Evolutionary conservation across 2,113 vertebrate species (phyloP), one percentile per base, ranked within the genome.

Genomic region (Oryzias celebensis): DNA sequence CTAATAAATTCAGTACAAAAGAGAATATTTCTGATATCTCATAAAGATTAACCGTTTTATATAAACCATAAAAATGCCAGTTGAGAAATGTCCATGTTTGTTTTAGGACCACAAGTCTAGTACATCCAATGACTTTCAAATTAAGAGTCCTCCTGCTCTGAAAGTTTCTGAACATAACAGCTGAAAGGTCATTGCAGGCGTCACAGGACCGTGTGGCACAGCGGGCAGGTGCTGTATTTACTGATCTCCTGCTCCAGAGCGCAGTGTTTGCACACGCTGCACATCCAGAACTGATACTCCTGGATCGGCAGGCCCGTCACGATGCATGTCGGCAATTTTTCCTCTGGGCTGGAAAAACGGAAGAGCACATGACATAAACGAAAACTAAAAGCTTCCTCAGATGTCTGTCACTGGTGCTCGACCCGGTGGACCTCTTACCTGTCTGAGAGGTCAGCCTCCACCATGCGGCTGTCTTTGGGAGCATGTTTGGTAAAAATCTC

Each of bases 281-380:
- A 99, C 93, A 96, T 94, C 97, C 97, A 99, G 88, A 96, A 95
- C 1, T 88, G 92, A 79, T 93, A 94, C n/a, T 98, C 96, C 0
- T 92, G 91, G 82, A 99, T 96, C 1, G 81, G 89, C 2, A 91
- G 92, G 28, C 97, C 97, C 0, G 96, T 96, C 79, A 95, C 94
- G 17, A 98, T 87, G 76, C 97, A 99, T 0, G 92, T 92, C 16
- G 95, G 94, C 61, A 94, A 73, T 56, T 94, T 98, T 31, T 85
- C 93, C 49, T 95, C 95, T 5, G 73, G 77, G 46, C 96, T 98
- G 44, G 16, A 36, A 42, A 42, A 48, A 8, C 54, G 46, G 52
- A 12, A 12, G 1, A 1, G 23, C 56, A 12, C 36, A 12, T 8
- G 6, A 8, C 31, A 36, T 8, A 8, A 8, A 10, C 2, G 10